Percentiles rank a stretch among this genome's conserved stretches.
phyloP scores from a whole-genome alignment of 2,797 vertebrate genomes.

The Dendrocincla fuliginosa region DNA sequence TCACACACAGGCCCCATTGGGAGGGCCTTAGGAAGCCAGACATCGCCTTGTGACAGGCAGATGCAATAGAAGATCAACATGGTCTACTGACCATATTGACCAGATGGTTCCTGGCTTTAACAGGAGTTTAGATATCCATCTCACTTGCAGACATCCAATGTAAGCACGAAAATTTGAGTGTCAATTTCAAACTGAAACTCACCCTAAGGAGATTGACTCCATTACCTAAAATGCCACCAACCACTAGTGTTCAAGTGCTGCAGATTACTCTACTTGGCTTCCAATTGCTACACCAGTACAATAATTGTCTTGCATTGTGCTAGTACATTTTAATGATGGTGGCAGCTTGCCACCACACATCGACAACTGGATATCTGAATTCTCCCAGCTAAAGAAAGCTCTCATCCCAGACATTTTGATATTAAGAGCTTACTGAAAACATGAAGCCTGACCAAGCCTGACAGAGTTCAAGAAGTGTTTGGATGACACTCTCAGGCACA shows the following conservation, averaged over 20 bases:
- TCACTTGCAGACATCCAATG: not conserved
- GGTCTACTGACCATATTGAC: not conserved
- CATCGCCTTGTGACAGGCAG: not conserved
- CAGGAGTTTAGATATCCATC: not conserved
- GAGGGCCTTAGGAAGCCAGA: not conserved
- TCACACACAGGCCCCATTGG: not conserved
- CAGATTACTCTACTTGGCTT: not conserved
- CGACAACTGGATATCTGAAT: not conserved
- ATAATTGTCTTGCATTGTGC: rapidly evolving
- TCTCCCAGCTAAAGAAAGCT: not conserved
- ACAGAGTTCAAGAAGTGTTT: not conserved
- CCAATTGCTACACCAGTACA: not conserved
- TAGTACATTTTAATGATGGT: rapidly evolving
- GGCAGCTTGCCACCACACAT: rapidly evolving
- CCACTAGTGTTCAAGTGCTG: not conserved
- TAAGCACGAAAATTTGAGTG: not conserved
- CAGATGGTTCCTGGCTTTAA: not conserved
- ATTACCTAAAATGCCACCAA: not conserved
- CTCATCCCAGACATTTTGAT: not conserved
- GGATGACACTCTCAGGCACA: not conserved
- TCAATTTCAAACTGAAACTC: not conserved
- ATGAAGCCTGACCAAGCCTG: not conserved
- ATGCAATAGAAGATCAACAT: not conserved
- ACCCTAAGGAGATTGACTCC: not conserved
- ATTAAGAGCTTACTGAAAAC: not conserved